phyloP scores from a whole-genome alignment of 2,797 vertebrate genomes.

The Aldrovandia affinis region DNA sequence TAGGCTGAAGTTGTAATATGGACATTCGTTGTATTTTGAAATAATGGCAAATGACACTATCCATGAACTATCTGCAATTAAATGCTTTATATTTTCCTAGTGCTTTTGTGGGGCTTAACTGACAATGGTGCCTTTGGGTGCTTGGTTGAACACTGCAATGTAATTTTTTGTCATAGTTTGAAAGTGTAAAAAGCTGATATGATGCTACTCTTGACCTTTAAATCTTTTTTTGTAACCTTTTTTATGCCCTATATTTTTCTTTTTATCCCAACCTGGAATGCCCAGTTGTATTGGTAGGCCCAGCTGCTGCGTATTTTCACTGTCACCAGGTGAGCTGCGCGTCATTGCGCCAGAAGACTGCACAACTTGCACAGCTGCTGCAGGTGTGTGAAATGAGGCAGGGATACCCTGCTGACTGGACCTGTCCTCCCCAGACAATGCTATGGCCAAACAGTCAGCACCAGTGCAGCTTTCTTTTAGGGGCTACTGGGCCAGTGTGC shows the following conservation, averaged over 20 bases:
- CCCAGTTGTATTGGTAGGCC: neutral
- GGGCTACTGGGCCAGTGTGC: too few relatives aligned
- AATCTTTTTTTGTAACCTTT: too few relatives aligned
- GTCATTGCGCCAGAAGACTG: neutral
- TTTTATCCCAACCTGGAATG: neutral
- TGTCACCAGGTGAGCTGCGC: neutral
- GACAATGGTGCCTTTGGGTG: neutral
- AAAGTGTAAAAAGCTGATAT: neutral
- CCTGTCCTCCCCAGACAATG: neutral
- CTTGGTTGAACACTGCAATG: neutral
- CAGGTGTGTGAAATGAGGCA: neutral
- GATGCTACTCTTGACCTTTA: neutral
- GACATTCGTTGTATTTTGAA: neutral
- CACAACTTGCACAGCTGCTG: too few relatives aligned
- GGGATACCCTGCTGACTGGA: neutral
- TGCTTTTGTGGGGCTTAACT: conserved; percentile 8
- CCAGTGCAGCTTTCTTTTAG: too few relatives aligned
- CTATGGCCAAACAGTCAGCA: too few relatives aligned
- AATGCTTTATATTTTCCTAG: conserved; percentile 20
- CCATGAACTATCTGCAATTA: conserved; percentile 13
- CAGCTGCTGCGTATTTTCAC: neutral
- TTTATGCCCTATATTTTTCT: neutral
- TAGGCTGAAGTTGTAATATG: conserved; percentile 1
- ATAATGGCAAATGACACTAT: neutral
- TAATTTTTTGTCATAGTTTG: neutral